Evolutionary conservation across 2,797 vertebrate genomes (phyloP).

Genomic region (Pseudochaenichthys georgianus): DNA sequence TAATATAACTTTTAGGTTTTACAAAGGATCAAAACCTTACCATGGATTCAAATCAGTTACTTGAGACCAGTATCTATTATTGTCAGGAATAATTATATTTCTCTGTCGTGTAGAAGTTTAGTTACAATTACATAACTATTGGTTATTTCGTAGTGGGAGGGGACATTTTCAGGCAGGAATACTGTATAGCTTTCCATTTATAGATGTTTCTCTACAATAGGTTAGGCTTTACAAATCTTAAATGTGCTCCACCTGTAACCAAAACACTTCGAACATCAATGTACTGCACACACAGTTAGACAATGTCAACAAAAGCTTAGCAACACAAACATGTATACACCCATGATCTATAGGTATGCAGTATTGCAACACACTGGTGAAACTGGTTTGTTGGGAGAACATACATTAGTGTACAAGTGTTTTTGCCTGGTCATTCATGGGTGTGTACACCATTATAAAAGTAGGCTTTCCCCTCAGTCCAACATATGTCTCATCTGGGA

Average conservation of each 20-base stretch:
- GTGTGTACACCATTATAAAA: slow-evolving; percentile 25
- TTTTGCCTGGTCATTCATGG: neutral
- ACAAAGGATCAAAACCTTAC: neutral
- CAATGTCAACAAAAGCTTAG: neutral
- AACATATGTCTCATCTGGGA: slow-evolving; percentile 24
- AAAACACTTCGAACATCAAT: neutral
- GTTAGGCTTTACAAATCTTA: too few species aligned
- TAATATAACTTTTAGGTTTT: neutral
- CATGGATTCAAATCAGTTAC: neutral
- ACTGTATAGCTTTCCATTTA: too few species aligned
- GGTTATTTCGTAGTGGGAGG: neutral
- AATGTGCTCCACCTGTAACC: neutral
- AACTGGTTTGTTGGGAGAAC: too few species aligned
- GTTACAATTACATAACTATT: too few species aligned
- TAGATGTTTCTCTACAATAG: too few species aligned
- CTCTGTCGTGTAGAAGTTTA: too few species aligned
- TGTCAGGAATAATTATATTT: neutral
- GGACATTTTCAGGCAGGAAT: too few species aligned
- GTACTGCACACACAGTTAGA: neutral
- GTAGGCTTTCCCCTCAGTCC: slow-evolving; percentile 2
- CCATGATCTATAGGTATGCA: too few species aligned
- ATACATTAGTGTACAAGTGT: too few species aligned
- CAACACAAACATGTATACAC: neutral
- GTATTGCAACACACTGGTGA: too few species aligned
- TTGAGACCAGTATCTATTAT: neutral